Percentiles rank a stretch among this genome's conserved stretches.
Conservation (phyloP, 37 sponge, comb jelly and placozoan genomes). For the Corticium candelabrum region DNA sequence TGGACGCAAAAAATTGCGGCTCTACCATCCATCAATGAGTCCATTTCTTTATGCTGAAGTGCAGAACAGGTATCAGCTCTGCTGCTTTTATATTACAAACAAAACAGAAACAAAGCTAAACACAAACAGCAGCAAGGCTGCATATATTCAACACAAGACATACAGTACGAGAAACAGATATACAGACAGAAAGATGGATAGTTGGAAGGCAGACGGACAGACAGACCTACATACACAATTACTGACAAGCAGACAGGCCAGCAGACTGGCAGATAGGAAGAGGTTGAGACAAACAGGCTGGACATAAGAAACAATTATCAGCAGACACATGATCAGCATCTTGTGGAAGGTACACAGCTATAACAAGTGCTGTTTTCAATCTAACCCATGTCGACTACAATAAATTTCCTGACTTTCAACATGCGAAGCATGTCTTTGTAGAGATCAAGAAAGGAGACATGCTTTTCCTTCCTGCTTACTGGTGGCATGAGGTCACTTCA, state of each 20-base stretch:
- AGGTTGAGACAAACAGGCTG: too few relatives aligned
- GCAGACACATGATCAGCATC: not conserved
- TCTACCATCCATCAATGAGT: slow-evolving; percentile 1
- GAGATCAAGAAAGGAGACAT: not conserved
- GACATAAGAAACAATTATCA: too few relatives aligned
- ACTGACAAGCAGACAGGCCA: too few relatives aligned
- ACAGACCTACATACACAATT: too few relatives aligned
- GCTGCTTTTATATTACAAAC: too few relatives aligned
- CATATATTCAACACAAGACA: too few relatives aligned
- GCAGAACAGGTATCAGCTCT: slow-evolving; percentile 3
- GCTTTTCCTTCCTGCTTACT: slow-evolving; percentile 1
- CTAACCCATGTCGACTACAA: not conserved
- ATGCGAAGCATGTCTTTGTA: not conserved
- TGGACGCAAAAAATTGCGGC: not conserved
- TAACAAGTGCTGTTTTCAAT: not conserved
- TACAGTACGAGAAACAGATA: too few relatives aligned
- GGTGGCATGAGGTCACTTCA: slow-evolving; percentile 12
- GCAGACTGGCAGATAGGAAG: too few relatives aligned
- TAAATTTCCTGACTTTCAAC: not conserved
- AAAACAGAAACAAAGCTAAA: too few relatives aligned
- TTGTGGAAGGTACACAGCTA: not conserved
- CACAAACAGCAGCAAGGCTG: too few relatives aligned
- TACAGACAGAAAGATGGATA: too few relatives aligned
- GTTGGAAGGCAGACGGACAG: too few relatives aligned
- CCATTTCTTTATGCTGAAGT: not conserved